A percentile compares a stretch with the other conserved stretches of the same genome.
phyloP scores from a whole-genome alignment of 2,113 vertebrate genomes.

The Stigmatopora argus region DNA sequence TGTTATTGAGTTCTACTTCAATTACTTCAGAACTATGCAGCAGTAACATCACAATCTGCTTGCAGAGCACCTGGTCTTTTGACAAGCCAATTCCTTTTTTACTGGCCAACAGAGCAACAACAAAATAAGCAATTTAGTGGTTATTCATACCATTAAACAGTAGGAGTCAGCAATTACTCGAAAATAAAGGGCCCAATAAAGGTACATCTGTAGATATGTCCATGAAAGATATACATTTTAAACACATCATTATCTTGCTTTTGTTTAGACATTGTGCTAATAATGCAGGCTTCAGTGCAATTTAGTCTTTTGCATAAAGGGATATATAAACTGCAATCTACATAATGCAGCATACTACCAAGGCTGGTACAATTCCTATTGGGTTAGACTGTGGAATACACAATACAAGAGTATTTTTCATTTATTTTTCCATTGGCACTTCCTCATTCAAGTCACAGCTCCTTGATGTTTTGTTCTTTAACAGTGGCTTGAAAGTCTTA shows the following conservation, averaged over 20 bases:
- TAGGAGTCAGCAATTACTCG: constrained; percentile 8
- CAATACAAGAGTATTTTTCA: constrained; percentile 8
- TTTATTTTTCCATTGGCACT: constrained; percentile 20
- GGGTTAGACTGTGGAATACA: not conserved
- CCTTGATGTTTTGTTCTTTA: constrained; percentile 32
- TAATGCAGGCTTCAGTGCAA: not conserved
- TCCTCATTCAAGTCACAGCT: constrained; percentile 25
- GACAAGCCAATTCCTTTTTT: constrained; percentile 7
- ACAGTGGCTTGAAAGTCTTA: constrained; percentile 37
- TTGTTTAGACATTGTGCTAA: not conserved
- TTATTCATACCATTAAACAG: constrained; percentile 14
- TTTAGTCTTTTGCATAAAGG: not conserved
- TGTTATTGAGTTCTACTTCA: constrained; percentile 16
- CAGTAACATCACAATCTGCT: not conserved
- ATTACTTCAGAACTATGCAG: constrained; percentile 5
- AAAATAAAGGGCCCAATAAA: constrained; percentile 12
- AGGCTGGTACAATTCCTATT: no score
- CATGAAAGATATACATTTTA: not conserved
- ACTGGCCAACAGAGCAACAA: constrained; percentile 4
- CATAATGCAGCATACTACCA: no score
- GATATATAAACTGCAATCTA: not conserved
- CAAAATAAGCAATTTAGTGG: constrained; percentile 16
- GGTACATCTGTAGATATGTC: constrained; percentile 7
- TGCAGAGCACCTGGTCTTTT: constrained; percentile 12
- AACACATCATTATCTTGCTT: not conserved